Evolutionary conservation across 2,888 invertebrate genomes (phyloP).

Genomic region (Eupeodes luniger): DNA sequence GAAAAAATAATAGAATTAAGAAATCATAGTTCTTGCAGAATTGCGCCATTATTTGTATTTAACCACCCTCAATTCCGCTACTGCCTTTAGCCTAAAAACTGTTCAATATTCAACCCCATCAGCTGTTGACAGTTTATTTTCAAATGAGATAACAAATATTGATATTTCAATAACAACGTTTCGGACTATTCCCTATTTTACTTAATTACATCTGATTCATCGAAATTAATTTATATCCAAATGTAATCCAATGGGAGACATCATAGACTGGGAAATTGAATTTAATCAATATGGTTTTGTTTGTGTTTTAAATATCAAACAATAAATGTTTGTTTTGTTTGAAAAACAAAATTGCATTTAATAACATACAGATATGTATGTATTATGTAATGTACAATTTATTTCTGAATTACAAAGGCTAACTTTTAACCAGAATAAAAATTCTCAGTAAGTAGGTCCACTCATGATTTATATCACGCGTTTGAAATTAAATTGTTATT

Average conservation of each 20-base stretch:
- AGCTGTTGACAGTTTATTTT: slow-evolving; percentile 5
- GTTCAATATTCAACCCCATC: background rate
- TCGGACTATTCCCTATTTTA: background rate
- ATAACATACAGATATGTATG: background rate
- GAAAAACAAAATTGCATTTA: background rate
- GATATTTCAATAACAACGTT: slow-evolving; percentile 26
- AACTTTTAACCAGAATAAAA: background rate
- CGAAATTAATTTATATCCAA: background rate
- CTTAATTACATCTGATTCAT: slow-evolving; percentile 22
- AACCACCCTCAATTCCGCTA: background rate
- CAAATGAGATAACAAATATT: background rate
- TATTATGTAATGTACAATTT: background rate
- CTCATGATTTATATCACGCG: slow-evolving; percentile 19
- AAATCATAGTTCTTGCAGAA: too few species aligned
- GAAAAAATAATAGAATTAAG: too few species aligned
- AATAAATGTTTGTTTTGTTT: background rate
- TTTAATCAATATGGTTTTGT: background rate
- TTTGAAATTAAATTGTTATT: slow-evolving; percentile 18
- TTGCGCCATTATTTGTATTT: background rate
- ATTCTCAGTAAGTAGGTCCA: background rate
- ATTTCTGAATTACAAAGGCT: background rate
- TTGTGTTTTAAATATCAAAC: slow-evolving; percentile 2
- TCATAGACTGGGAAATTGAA: background rate
- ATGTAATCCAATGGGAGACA: background rate
- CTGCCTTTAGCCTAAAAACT: background rate